Conservation (phyloP, 2,113 vertebrate genomes). For the Balaeniceps rex region DNA sequence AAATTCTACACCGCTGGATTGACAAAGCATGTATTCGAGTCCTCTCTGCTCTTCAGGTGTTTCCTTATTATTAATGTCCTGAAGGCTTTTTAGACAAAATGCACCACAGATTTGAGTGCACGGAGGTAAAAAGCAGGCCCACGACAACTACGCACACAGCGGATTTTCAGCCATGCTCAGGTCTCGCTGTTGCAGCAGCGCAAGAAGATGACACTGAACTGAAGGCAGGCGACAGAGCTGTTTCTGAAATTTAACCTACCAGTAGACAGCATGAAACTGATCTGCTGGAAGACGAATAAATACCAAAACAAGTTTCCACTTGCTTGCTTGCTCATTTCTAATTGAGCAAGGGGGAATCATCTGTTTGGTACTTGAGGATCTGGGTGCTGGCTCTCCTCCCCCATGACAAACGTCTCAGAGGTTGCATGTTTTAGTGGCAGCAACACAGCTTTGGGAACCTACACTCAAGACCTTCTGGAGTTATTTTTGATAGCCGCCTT, state of each 20-base stretch:
- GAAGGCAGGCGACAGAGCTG: not conserved
- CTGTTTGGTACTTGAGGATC: not conserved
- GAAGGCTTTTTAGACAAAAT: not conserved
- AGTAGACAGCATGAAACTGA: not conserved
- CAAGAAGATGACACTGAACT: not conserved
- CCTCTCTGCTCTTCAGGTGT: not conserved
- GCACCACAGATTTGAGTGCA: fast-evolving
- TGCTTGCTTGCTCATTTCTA: not conserved
- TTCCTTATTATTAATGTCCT: not conserved
- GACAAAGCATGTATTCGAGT: not conserved
- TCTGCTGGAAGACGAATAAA: not conserved
- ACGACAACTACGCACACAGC: fast-evolving
- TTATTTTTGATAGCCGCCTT: not conserved
- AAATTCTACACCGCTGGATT: not conserved
- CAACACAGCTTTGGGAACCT: not conserved
- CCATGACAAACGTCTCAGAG: not conserved
- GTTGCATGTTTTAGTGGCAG: too few species aligned
- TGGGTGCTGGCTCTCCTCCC: not conserved
- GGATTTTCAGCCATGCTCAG: fast-evolving
- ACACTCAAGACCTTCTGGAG: not conserved
- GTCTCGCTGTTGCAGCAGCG: not conserved
- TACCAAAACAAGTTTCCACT: not conserved
- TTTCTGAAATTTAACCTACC: not conserved
- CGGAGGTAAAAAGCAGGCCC: not conserved
- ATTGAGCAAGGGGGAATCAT: not conserved